Conservation (phyloP, 2,888 invertebrate genomes). For the Chouioia cunea region DNA sequence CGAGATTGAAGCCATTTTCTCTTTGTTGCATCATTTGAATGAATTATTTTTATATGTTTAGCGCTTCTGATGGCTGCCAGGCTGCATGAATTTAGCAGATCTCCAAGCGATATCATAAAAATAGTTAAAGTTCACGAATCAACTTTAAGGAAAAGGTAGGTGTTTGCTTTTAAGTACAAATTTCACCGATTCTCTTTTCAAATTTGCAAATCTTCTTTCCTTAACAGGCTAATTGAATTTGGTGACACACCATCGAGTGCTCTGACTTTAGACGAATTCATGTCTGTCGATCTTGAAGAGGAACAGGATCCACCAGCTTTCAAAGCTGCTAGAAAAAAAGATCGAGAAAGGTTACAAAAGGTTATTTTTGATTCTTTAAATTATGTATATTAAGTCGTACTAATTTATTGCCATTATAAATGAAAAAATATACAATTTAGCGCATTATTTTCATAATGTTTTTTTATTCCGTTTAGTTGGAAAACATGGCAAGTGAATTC, state of each 20-base stretch:
- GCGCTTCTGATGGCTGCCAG: constrained; percentile 95
- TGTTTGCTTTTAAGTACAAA: constrained; percentile 17
- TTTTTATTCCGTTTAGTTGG: constrained; percentile 56
- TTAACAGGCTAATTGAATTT: constrained; percentile 85
- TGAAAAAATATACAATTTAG: neutral
- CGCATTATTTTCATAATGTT: constrained; percentile 48
- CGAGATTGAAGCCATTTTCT: no score
- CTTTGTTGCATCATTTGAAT: no score
- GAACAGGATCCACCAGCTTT: constrained; percentile 97
- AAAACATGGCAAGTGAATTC: constrained; percentile 71
- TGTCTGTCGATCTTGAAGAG: constrained; percentile 95
- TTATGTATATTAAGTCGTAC: no score
- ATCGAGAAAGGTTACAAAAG: constrained; percentile 86
- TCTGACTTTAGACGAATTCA: constrained; percentile 95
- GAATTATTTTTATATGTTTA: constrained; percentile 57
- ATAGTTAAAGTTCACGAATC: constrained; percentile 97
- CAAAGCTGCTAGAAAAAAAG: constrained; percentile 89
- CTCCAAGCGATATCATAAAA: constrained; percentile 88
- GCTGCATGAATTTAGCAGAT: constrained; percentile 90
- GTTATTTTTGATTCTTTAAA: constrained; percentile 71
- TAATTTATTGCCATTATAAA: no score
- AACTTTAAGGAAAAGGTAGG: constrained; percentile 85
- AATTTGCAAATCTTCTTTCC: neutral
- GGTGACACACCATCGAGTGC: constrained; percentile 96
- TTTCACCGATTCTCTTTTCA: neutral